Evolutionary conservation across 2,113 vertebrate species (phyloP), one percentile per base, ranked within the genome.

Genomic region (Thalassoma bifasciatum): DNA sequence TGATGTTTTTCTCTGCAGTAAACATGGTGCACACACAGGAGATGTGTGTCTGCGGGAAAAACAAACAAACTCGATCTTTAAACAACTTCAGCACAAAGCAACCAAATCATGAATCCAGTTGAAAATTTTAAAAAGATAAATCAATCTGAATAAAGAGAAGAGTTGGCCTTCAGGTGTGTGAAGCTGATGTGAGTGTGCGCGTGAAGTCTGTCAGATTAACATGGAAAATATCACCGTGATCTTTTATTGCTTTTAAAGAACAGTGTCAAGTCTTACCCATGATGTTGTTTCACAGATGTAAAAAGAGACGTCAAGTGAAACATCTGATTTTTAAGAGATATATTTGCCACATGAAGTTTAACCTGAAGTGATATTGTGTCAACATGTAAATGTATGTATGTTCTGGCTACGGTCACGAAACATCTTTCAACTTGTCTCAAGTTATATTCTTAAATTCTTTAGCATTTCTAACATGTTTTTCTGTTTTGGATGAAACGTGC

Each of bases 1-100:
- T 21, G 13, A 59, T 22, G 59, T 66, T 66, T n/a, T 79, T 61
- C 66, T 78, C 64, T 50, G 52, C 52, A 26, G 40, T 16, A 46
- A 46, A 46, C 44, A 46, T 17, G 44, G 44, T 13, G 38, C 38
- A 11, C 38, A 5, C 0, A 58, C 30, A 62, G 30, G 46, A 62
- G 17, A 42, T 2, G 24, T 26, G 16, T 57, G 36, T 34, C 10
- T 51, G 5, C 8, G 44, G 21, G 36, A 49, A 9, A 17, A 10
- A 3, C n/a, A n/a, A n/a, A n/a, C n/a, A n/a, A 7, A 12, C 0
- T n/a, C 8, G 3, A 22, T 34, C 10, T 62, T 30, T n/a, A 16
- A 68, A 65, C 24, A 54, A 38, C 21, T 30, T 19, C 50, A 63
- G 21, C 4, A 36, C 14, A n/a, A 2, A 37, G 1, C 21, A 47